Percentiles rank a stretch among this genome's conserved stretches.
Conservation (phyloP, 64 coral and sea anemone species). For the Stichodactyla mertensii region DNA sequence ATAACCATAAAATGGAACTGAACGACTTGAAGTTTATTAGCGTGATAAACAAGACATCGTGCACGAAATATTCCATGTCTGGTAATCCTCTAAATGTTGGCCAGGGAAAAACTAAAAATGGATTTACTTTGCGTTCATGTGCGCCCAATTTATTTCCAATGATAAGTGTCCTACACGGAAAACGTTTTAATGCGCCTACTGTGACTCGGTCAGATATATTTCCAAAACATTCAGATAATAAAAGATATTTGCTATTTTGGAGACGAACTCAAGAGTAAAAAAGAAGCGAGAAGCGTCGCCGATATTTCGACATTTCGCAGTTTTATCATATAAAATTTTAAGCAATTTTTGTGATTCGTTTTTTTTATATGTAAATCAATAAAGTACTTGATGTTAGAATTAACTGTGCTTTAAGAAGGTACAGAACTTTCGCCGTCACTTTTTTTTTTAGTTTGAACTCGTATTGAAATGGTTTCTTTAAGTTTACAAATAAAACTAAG, state of each 20-base stretch:
- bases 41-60: background rate
- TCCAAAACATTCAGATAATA: background rate
- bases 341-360: background rate
- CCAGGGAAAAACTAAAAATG: background rate
- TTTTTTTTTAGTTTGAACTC: too few relatives aligned
- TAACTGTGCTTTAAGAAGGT: background rate
- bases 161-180: background rate
- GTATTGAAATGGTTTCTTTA: too few relatives aligned
- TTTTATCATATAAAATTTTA: background rate
- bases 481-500: too few relatives aligned
- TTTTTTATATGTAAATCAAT: background rate
- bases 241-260: background rate
- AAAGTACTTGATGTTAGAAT: background rate
- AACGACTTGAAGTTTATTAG: background rate
- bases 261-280: background rate
- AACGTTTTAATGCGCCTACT: background rate
- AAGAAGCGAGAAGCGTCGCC: too few relatives aligned
- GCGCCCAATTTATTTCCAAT: background rate
- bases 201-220: background rate
- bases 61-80: conserved; percentile 2
- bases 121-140: background rate
- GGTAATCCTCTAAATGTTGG: background rate
- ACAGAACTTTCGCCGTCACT: too few relatives aligned
- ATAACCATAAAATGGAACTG: background rate
- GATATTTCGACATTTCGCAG: too few relatives aligned